Evolutionary conservation across 2,888 invertebrate species (phyloP), one percentile per base, ranked within the genome.

Genomic region (Ommatoiulus sabulosus): DNA sequence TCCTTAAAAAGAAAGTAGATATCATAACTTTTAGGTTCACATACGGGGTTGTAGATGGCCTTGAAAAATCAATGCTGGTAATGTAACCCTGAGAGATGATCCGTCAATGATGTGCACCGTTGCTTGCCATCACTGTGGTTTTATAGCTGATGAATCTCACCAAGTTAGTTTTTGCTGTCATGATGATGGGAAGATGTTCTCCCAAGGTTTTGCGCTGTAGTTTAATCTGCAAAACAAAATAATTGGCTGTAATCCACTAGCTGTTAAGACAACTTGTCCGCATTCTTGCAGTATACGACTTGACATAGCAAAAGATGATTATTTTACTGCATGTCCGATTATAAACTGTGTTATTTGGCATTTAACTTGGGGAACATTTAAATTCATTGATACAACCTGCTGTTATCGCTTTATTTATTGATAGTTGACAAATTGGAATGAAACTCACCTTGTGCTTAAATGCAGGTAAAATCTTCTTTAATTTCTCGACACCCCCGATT

Each of bases 61-160:
- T 57, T 57, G 10, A 17, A 57, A 57, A 57, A 57, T 7, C 4
- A 15, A 57, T 17, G 17, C 57, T 57, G 17, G 15, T 57, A 48
- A 48, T 12, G 12, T 10, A 0, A 12, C 48, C 57, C 17, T 57
- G 12, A 57, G 15, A 15, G 10, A 57, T 4, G 17, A 57, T 57
- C 57, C 57, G 57, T 15, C 7, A 57, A 57, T 57, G 12, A 5
- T 7, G 3, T 57, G 57, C 57, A 57, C 84, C 44, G 20, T 84
- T 84, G 17, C 20, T 6, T 5, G 86, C 24, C n/a, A 15, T 8
- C 20, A n/a, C 4, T 10, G 20, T 86, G 44, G 46, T 93, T 92
- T 95, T 96, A 92, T 96, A 96, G 91, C 95, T 95, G 89, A 96
- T 95, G 92, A 96, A 96, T 91, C 96, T 94, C 4, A 94, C 93